phyloP scores from a whole-genome alignment of 1,140 invertebrate genomes.

The Trypoxylus dichotomus region DNA sequence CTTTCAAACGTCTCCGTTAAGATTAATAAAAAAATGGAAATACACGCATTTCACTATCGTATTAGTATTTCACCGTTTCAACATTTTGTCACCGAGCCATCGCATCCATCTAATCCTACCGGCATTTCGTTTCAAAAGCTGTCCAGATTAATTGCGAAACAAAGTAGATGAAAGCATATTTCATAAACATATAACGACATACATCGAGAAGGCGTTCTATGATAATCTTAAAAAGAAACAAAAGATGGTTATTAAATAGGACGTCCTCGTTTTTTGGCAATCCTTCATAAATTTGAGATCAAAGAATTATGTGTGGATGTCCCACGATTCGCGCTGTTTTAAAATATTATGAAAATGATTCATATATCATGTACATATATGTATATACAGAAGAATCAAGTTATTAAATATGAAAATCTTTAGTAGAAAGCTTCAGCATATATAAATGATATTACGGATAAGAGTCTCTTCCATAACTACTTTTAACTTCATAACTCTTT shows the following conservation, averaged over 20 bases:
- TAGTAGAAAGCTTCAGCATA: no score
- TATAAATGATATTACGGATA: no score
- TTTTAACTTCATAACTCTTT: no score
- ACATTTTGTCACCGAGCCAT: background rate
- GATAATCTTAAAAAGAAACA: background rate
- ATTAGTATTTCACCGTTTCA: background rate
- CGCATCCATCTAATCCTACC: background rate
- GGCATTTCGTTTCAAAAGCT: background rate
- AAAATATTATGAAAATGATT: no score
- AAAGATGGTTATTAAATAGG: background rate
- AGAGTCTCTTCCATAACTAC: no score
- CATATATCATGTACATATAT: no score
- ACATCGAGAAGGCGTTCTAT: background rate
- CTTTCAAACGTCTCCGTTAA: no score
- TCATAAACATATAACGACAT: background rate
- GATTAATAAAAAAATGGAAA: no score
- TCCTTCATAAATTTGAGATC: background rate
- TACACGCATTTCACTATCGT: background rate
- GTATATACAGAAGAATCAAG: no score
- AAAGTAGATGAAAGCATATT: background rate
- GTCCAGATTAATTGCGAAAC: slow-evolving; percentile 12
- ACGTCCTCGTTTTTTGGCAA: background rate
- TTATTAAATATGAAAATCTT: no score
- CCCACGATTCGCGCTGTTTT: background rate
- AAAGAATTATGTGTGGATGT: background rate